Evolutionary conservation across 2,888 invertebrate genomes (phyloP), one percentile per base, ranked within the genome.

Genomic region (Thelaira solivaga): DNA sequence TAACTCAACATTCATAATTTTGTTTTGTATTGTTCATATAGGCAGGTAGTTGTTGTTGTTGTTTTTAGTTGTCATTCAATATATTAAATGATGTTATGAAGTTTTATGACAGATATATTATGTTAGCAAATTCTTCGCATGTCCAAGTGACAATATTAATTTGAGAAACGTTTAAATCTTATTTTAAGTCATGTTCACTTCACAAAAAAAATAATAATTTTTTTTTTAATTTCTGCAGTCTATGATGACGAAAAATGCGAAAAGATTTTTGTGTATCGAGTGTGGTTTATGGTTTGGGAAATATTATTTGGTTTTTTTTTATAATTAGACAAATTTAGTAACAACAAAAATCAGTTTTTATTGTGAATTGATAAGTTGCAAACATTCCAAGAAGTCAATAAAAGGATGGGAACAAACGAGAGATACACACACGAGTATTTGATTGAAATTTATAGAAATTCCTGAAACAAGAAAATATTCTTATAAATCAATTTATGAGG

Each of bases 101-200:
- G 84, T 83, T 82, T 77, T 80, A 84, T 86, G 86, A 86, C 87
- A 86, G 86, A 83, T 83, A 84, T 84, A 86, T 86, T 86, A 83
- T 87, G 86, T 86, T 86, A 84, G 86, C 86, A 87, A 85, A 87
- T 86, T 86, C 87, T 83, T 78, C 67, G 82, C 83, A 84, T 86
- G 84, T 83, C 81, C 83, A 86, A 84, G 83, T 86, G 86, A 86
- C 87, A 87, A 86, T 85, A 83, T 87, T 84, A 87, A 86, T 86
- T 86, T 86, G 83, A 80, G 49, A 73, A 80, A 78, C 61, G 65
- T 73, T 78, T 24, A 80, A 80, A 69, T 65, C 53, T 64, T 69
- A 49, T 69, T 64, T 39, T 65, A 41, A 55, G 62, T 61, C 45
- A 71, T 53, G 64, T 65, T 59, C 29, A 62, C 49, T n/a, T n/a